Base-by-base conservation (phyloP, 2,888 invertebrate species). In the Nipponacmea schrenckii region DNA sequence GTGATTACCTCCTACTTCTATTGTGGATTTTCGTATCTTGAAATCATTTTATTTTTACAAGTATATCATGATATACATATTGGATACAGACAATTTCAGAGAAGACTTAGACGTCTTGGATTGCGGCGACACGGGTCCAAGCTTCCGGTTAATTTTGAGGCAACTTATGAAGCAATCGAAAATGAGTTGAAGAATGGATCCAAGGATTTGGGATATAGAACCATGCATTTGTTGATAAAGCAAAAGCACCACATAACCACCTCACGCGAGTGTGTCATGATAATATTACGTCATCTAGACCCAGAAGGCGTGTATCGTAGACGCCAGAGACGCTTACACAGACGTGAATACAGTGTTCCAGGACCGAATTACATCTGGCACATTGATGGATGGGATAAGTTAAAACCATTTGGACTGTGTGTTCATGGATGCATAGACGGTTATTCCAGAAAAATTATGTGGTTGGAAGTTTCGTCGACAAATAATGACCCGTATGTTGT, bases 371-470 rank as follows among this genome's bases (percentile, higher is more conserved):
- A 45, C 24, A 7, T 68, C 3, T 72, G 74, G 74, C 71, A 74
- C 20, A 20, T 74, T 1, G 72, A 72, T 31, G 67, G 68, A 2
- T 70, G 70, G n/a, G 70, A 74, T 27, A 70, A 72, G 26, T 50
- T 72, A 31, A 74, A 72, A 68, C 72, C 66, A 20, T 72, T 50
- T 48, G 74, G 74, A 20, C 31, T 74, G 3, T 69, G 68, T 17
- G 72, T 72, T 2, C 69, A 70, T 65, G 74, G 74, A 0, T 72
- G 69, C 20, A 70, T 74, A 17, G 71, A 69, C 63, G 74, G 71
- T 0, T 71, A 67, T 71, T 74, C 74, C 1, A 62, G 74, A 10
- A 15, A 26, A 15, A 26, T 69, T 15, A 50, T 71, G 1, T 69
- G 74, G 71, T 45, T 71, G n/a, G 46, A 69, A 8, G 71, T 50